Conservation (phyloP, 2,888 invertebrate genomes). For the Chrysolina oricalcia region DNA sequence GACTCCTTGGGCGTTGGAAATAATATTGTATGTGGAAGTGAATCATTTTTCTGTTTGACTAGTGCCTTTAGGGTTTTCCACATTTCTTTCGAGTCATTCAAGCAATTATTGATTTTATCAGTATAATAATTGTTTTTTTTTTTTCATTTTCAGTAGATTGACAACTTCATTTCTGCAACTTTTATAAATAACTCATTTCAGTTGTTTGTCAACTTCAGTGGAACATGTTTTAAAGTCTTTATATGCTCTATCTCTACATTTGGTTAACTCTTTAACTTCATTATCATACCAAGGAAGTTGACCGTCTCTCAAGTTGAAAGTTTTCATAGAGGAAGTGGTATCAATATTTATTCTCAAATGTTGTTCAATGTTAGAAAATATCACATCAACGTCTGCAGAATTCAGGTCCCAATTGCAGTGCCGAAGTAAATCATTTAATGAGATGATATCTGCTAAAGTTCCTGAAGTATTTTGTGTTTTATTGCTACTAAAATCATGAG, state of each 20-base stretch:
- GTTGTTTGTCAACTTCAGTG: no score
- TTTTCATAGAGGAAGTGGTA: slow-evolving; percentile 5
- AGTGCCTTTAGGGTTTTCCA: not conserved
- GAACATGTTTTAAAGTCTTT: no score
- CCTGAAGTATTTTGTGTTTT: not conserved
- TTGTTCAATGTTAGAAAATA: slow-evolving; percentile 3
- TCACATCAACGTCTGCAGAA: slow-evolving; percentile 4
- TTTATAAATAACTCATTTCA: no score
- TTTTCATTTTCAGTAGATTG: no score
- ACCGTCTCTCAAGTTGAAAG: slow-evolving; percentile 7
- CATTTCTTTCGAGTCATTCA: no score
- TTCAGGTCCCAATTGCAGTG: no score
- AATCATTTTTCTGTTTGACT: slow-evolving; percentile 6
- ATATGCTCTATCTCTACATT: not conserved
- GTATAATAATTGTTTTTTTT: no score
- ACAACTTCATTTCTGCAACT: no score
- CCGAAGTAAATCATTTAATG: not conserved
- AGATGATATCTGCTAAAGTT: not conserved
- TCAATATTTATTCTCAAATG: no score
- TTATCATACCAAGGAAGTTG: no score
- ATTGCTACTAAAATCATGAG: not conserved
- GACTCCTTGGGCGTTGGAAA: slow-evolving; percentile 11
- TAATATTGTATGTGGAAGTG: no score
- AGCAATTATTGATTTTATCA: no score
- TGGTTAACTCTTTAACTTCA: not conserved